A percentile compares a stretch with the other conserved stretches of the same genome.
Evolutionary conservation across 2,113 vertebrate species (phyloP).

Genomic region (Brachyistius frenatus): DNA sequence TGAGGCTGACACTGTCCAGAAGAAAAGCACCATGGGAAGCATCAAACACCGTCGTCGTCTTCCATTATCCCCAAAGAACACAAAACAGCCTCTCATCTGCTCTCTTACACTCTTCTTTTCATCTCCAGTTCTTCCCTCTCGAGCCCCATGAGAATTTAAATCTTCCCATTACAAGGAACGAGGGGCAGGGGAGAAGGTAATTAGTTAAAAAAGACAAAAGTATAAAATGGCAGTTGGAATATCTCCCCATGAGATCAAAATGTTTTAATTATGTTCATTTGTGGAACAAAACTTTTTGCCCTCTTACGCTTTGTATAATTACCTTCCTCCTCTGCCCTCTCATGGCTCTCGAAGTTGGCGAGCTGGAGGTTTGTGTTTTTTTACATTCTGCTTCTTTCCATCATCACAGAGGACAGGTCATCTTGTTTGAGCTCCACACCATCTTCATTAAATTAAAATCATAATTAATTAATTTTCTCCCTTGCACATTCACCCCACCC

Average conservation of each 20-base stretch:
- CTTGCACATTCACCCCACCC: conserved; percentile 57
- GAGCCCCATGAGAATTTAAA: conserved; percentile 29
- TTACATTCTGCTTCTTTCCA: conserved; percentile 66
- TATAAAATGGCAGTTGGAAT: conserved; percentile 73
- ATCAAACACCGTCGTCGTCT: conserved; percentile 48
- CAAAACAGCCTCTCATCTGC: conserved; percentile 49
- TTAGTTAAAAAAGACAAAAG: conserved; percentile 58
- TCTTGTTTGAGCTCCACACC: conserved; percentile 9
- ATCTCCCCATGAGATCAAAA: conserved; percentile 42
- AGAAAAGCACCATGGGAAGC: conserved; percentile 73
- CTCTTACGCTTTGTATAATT: conserved; percentile 22
- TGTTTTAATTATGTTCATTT: conserved; percentile 37
- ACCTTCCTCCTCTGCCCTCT: conserved; percentile 29
- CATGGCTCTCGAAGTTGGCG: conserved; percentile 5
- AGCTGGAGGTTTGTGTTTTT: conserved; percentile 49
- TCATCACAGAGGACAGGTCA: conserved; percentile 40
- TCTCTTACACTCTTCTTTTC: conserved; percentile 16
- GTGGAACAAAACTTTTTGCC: conserved; percentile 32
- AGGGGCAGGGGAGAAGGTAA: conserved; percentile 39
- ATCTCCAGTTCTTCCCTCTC: conserved; percentile 9
- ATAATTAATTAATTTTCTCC: conserved; percentile 45
- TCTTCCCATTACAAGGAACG: conserved; percentile 42
- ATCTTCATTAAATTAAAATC: conserved; percentile 60
- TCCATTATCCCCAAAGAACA: conserved; percentile 52
- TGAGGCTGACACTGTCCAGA: conserved; percentile 70